Evolutionary conservation across 2,797 vertebrate species (phyloP), one percentile per base, ranked within the genome.

Genomic region (Lepilemur septentrionalis): DNA sequence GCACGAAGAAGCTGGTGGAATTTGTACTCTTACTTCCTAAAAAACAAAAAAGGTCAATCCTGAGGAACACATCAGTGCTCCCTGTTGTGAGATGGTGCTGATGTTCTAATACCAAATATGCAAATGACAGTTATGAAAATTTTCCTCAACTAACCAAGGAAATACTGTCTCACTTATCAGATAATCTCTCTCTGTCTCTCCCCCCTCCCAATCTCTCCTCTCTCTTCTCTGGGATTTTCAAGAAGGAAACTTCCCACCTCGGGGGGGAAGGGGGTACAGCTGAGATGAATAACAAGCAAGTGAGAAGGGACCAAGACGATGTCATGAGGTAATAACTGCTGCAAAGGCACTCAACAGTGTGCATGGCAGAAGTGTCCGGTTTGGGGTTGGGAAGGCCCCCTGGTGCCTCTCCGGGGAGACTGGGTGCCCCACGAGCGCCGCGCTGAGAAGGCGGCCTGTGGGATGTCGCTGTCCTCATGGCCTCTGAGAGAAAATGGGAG

Each of bases 101-200:
- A 55, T n/a, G 17, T 32, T 88, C 84, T 69, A 78, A 46, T 22
- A 61, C 61, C 63, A 89, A 67, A 89, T 17, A 79, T 86, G 23
- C 46, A 72, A 91, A 87, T 59, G 38, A 63, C 4, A 7, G 7
- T 57, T 75, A 41, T 2, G 41, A 83, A 96, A 90, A 50, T 23
- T 6, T 1, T 41, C 18, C 50, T 41, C 48, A 50, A 10, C 61
- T 61, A 87, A n/a, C 52, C 9, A 32, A 55, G 78, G 52, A 85
- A 59, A 38, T 28, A 41, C 2, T 48, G 18, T 15, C 38, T 35
- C 12, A 14, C 8, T 11, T 13, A n/a, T 57, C 38, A 70, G 18
- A 63, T 7, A 87, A 2, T 38, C 32, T 28, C 28, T 52, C 2
- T 46, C 17, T 23, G 14, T 50, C 50, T 43, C 4, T 3, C 13